Base-by-base conservation (phyloP, 2,888 invertebrate genomes). In the Osedax fenrisi region DNA sequence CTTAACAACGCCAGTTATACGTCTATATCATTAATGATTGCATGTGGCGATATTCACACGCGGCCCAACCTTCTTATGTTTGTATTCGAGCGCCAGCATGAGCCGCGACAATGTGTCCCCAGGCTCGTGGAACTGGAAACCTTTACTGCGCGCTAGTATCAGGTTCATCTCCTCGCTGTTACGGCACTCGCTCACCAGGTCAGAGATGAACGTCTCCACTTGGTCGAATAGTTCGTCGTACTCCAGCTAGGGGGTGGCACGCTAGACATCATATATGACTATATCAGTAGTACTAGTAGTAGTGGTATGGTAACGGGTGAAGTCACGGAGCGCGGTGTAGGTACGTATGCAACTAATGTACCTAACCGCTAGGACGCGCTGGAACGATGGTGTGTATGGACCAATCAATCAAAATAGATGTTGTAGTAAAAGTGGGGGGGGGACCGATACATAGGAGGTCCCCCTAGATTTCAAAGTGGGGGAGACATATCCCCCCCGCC, bases 151-250 rank as follows among this genome's bases (percentile, higher is more conserved):
- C 71, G 86, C 86, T 59, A 90, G 81, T 59, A 90, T 82, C n/a
- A 87, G 80, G 81, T 89, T 88, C 76, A 89, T 88, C 82, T 90
- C 90, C 75, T 86, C 86, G 0, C 88, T 86, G 26, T 87, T 88
- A 26, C 89, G 87, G 79, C 89, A 89, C 78, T 88, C 87, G 2
- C 81, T 79, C 3, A 84, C 75, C 2, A 84, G 72, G 2, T 80
- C 78, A 0, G 80, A 80, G 0, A 83, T 79, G 75, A 84, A 83
- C 22, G 76, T 75, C 2, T 80, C 75, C 0, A 80, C 77, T 22
- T 82, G 80, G 67, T 85, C 81, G 0, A 87, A 85, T 2, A 89
- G 82, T 74, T 86, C 85, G 13, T 84, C 81, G 81, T 89, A 90
- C 22, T 87, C 86, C 22, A 85, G 83, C 72, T 87, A 85, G 73